Base-by-base conservation (phyloP, 2,113 vertebrate genomes). In the Piaya cayana region DNA sequence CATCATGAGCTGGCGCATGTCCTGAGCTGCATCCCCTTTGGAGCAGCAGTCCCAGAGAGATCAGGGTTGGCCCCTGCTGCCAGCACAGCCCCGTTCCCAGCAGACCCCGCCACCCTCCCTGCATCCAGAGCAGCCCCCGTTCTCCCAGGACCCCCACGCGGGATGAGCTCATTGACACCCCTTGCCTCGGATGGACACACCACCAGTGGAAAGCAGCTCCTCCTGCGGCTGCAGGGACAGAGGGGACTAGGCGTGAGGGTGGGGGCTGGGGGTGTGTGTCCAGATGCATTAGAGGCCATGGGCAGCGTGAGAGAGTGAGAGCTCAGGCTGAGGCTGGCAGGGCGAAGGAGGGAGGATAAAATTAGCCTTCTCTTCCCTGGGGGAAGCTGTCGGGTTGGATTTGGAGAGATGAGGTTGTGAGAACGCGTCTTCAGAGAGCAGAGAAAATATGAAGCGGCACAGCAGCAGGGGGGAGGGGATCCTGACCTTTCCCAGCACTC, bases 361-460 rank as follows among this genome's bases (percentile, higher is more conserved):
- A 94, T 97, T 97, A 97, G 95, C 93, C 69, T 2, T 17, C 63
- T 88, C 88, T 93, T 93, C 95, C 96, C 96, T 49, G 92, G 82
- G 89, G 94, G 94, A 89, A 95, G 90, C 96, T 96, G 96, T 97
- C 96, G 77, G 85, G 79, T 95, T 71, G 91, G 77, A 94, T 97
- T 96, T 93, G 92, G 82, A 96, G 91, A 86, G 80, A 88, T 27
- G 82, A 92, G 90, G 83, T 83, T 94, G 93, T 84, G 94, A 84
- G 90, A 95, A 96, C 50, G 11, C 62, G 30, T 96, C 96, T 92
- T 92, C 68, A 27, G 93, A 86, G 93, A 95, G 91, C 91, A 80
- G 83, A 92, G 64, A 86, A 88, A 89, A 96, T 45, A 85, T 32
- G 80, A 93, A 91, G 80, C 18, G 20, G 94, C 86, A 78, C 50